phyloP scores from a whole-genome alignment of 2,113 vertebrate species.

The Petaurus breviceps region DNA sequence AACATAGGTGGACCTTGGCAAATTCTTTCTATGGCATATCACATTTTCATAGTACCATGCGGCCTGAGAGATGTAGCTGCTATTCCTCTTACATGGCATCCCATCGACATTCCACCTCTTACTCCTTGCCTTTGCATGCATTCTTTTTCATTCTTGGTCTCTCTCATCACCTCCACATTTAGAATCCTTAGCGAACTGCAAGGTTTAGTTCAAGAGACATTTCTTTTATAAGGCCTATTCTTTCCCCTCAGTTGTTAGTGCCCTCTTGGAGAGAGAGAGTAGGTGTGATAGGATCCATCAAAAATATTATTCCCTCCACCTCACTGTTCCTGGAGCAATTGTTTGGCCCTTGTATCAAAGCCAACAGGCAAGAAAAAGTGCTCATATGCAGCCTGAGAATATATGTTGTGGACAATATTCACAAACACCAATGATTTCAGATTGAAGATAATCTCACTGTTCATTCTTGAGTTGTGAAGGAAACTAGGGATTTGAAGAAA shows the following conservation, averaged over 20 bases:
- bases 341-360: background rate
- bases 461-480: background rate
- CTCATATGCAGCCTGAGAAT: background rate
- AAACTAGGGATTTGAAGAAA: background rate
- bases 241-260: background rate
- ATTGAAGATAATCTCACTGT: background rate
- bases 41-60: background rate
- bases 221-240: background rate
- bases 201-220: background rate
- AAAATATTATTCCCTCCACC: background rate
- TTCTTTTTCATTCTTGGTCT: background rate
- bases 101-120: background rate
- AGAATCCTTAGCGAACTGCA: background rate
- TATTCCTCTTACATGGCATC: background rate
- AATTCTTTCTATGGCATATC: background rate
- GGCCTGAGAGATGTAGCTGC: no score
- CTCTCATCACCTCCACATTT: background rate
- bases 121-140: background rate
- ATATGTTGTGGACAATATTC: background rate
- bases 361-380: background rate
- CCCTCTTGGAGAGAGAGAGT: background rate
- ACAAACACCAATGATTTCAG: background rate
- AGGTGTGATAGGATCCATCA: background rate
- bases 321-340: background rate
- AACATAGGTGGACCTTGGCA: background rate